Base-by-base conservation (phyloP, 2,797 vertebrate genomes). In the Mustela erminea region DNA sequence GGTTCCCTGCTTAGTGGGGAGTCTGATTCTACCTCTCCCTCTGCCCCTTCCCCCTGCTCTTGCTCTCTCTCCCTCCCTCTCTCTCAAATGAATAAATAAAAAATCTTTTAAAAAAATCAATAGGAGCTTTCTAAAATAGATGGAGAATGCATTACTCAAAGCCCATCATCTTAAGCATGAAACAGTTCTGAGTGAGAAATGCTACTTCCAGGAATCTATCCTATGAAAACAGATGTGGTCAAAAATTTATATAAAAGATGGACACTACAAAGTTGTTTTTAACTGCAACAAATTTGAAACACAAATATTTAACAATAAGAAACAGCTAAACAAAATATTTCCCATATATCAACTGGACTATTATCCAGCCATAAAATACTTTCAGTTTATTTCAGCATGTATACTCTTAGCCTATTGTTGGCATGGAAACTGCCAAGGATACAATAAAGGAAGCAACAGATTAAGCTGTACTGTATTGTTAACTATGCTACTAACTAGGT, bases 231-330 rank as follows among this genome's bases (percentile, higher is more conserved):
- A 82, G 27, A 90, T 2, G 25, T 86, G 43, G n/a, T 32, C 23
- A 94, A 93, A 81, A 41, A 84, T 41, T 62, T 96, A 88, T 13
- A 70, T 41, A 49, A 70, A 86, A 88, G 64, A 60, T 32, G 29
- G 90, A 87, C 29, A 70, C 14, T 74, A 13, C 8, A 81, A 95
- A 74, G 64, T 93, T 90, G 81, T 89, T 81, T 87, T 77, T 82
- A 75, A 72, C 35, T 62, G 32, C 25, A 84, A 90, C 5, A 62
- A 75, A 80, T 21, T 49, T 23, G 32, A 94, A 95, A 86, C 14
- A 23, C 66, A 68, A 41, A 49, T 86, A 29, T 23, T 75, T 49
- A 92, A 83, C 38, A 83, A 68, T 80, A 94, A 81, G 21, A 93
- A 88, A 68, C 8, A 5, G 41, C 82, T 92, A 66, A 80, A 90